Conservation (phyloP, 2,888 invertebrate species). For the Auanema sp. region DNA sequence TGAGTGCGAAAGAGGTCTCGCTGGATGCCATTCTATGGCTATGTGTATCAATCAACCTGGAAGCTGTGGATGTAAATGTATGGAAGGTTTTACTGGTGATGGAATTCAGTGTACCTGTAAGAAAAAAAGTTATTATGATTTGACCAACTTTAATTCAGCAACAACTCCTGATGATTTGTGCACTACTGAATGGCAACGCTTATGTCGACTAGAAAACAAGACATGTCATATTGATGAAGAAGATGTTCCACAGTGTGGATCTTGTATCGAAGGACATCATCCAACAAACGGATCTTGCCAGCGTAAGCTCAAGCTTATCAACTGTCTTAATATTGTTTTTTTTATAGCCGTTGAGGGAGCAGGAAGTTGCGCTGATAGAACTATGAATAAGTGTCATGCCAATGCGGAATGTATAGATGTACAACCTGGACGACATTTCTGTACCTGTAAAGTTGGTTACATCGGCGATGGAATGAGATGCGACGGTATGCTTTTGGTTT, state of each 20-base stretch:
- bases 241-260: constrained; percentile 59
- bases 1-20: constrained; percentile 47
- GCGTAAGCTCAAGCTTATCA: no score
- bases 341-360: constrained; percentile 46
- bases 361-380: constrained; percentile 48
- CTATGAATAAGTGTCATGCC: constrained; percentile 53
- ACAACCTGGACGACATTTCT: constrained; percentile 66
- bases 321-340: no score
- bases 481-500: constrained; percentile 47
- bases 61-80: constrained; percentile 81
- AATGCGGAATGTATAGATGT: constrained; percentile 62
- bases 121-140: background rate
- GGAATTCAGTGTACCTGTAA: constrained; percentile 43
- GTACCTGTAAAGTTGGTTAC: constrained; percentile 81
- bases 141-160: background rate
- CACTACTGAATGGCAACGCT: constrained; percentile 50
- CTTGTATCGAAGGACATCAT: constrained; percentile 55
- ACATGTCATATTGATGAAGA: constrained; percentile 60
- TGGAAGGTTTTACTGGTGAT: constrained; percentile 66
- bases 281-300: constrained; percentile 57
- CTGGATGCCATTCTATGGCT: constrained; percentile 49
- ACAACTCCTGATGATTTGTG: constrained; percentile 28
- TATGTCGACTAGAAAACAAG: constrained; percentile 55
- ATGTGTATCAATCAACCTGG: constrained; percentile 49
- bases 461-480: constrained; percentile 74